These are phyloP conservation scores for Crossaster papposus DNA, from an alignment of 53 echinoderm and acorn worm species.

Conservation along the genomic window DNA sequence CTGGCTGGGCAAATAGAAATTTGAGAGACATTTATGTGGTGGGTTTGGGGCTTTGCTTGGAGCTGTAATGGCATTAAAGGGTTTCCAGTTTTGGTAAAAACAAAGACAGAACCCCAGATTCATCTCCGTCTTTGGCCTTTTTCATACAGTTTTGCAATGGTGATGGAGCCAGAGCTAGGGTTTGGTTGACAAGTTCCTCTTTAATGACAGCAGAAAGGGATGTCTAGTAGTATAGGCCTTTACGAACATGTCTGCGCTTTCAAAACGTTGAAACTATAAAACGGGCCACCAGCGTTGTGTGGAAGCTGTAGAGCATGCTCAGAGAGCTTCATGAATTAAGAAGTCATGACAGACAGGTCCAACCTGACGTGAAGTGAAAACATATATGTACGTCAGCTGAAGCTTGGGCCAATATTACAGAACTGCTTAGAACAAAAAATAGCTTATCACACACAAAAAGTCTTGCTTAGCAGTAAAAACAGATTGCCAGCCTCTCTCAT, in stretches of 20 bases:
- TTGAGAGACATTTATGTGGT: background rate
- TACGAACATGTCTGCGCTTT: background rate
- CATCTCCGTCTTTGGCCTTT: no score
- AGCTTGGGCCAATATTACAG: no score
- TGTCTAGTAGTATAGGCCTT: background rate
- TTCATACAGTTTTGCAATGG: no score
- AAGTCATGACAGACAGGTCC: constrained; percentile 18
- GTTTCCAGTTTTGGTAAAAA: background rate
- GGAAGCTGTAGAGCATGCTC: no score
- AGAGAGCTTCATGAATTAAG: constrained; percentile 19
- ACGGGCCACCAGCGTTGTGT: background rate
- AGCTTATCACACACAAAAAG: no score
- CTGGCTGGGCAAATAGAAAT: background rate
- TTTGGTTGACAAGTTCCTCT: background rate
- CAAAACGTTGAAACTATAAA: background rate
- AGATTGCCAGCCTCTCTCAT: no score
- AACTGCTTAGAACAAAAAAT: no score
- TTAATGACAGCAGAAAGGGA: background rate
- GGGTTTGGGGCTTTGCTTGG: background rate
- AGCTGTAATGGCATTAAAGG: background rate
- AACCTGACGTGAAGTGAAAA: background rate
- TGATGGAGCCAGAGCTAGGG: no score
- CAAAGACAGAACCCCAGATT: no score
- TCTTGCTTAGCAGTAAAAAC: no score
- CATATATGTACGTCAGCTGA: background rate